Evolutionary conservation across 2,888 invertebrate species (phyloP), one percentile per base, ranked within the genome.

Genomic region (Chrysina gloriosa): DNA sequence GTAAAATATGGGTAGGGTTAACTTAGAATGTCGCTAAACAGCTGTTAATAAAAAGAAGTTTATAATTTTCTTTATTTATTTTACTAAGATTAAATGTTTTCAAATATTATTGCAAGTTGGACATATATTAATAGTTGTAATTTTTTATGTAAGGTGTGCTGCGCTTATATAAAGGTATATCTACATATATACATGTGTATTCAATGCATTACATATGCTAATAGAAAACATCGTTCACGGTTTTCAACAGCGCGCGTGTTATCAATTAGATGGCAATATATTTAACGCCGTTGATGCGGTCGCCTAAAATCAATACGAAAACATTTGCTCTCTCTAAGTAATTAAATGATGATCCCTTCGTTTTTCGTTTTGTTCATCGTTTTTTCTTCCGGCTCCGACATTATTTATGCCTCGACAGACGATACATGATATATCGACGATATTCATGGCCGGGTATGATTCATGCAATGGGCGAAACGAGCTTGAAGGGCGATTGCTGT

Each of bases 401-500:
- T 63, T 63, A 48, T 63, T 63, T 47, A 48, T 48, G 31, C 34
- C 48, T 45, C 29, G 42, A 34, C 31, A 65, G 54, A 45, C 47
- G 48, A 67, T 67, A 50, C 63, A 50, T 39, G 58, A 61, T 63
- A 31, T 48, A 67, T 67, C 11, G 63, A 27, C 63, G 52, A 63
- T 67, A 61, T 67, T 61, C 67, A 67, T 67, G 63, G 67, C 54
- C 65, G 65, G 39, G 52, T 61, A 67, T 67, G 67, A 67, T 63
- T 67, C 67, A 67, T 63, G 42, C 63, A 48, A 50, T 48, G 63
- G 67, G 50, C 63, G 56, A 56, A 56, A 23, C 56, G 36, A 56
- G 36, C 67, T 67, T 69, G 70, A 70, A 70, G 70, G 70, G 70
- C 70, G 70, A 70, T 70, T 67, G 67, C 31, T 68, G 66, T 19